Base-by-base conservation (phyloP, 2,888 invertebrate species). In the Eupithecia insigniata region DNA sequence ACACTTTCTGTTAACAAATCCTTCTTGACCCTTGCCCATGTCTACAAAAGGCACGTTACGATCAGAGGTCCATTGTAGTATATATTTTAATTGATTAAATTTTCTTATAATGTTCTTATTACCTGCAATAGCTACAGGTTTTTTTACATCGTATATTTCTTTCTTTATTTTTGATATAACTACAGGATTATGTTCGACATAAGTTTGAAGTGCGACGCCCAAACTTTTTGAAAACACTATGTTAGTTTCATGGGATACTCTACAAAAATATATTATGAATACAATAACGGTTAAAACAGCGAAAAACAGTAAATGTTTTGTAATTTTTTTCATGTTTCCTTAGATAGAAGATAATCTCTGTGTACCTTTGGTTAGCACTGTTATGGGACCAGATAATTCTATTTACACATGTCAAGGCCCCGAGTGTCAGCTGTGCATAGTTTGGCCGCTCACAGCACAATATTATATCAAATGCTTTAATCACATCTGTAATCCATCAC, bases 21-120 rank as follows among this genome's bases (percentile, higher is more conserved):
- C 85, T 60, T 81, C 71, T 69, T 77, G 83, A 1, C 90, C 91
- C 70, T 81, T 73, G 34, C 85, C 85, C 84, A 91, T 85, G 69
- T 84, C 86, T 14, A 82, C 80, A 71, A 91, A 90, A 1, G 90
- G 90, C 12, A 85, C 81, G 55, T 80, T 82, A 28, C 76, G 69
- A 6, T 82, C 74, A 1, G 83, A 80, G 4, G 89, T 90, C 91
- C 90, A 91, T 70, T 84, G 85, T 34, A 91, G 79, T 72, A 91
- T 90, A 73, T 90, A 87, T 80, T 90, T 89, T 18, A 87, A 69
- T n/a, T 18, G 46, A 36, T 69, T 70, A 39, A 28, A 36, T 70
- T 66, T 14, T 32, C 32, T 62, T 34, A 30, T n/a, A 8, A n/a
- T 32, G 12, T 34, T 62, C 12, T 34, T 62, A 34, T 30, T 34